Base-by-base conservation (phyloP, 2,888 invertebrate species). In the Liposcelis brunnea region DNA sequence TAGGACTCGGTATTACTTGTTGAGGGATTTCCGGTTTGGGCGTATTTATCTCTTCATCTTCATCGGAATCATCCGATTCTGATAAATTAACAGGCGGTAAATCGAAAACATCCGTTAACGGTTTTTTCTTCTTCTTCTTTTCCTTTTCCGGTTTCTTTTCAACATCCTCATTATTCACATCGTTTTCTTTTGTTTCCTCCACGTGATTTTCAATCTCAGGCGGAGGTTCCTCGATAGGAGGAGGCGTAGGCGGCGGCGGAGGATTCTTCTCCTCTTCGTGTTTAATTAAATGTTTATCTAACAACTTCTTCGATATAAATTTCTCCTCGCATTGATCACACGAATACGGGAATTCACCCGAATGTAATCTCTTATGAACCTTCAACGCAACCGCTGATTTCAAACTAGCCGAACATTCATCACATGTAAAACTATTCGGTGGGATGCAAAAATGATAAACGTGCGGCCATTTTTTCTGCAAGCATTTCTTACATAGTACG, bases 391-490 rank as follows among this genome's bases (percentile, higher is more conserved):
- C 80, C 6, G 87, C 84, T 55, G 68, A 75, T 2, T 79, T 71
- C 57, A 87, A 85, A 49, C 71, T 76, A 34, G 77, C 66, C 56
- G 72, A 76, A 59, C 89, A 89, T 57, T 83, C 79, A 53, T 87
- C 87, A 64, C 89, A 89, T 2, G 69, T 65, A 60, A 87, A 87
- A 46, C 73, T 69, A 8, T 72, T 64, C 2, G 87, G 85, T 34
- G 87, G 87, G 51, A 80, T 74, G 59, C 89, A 89, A 57, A 89
- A 89, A 59, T 89, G 89, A 65, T 87, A 89, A 5, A 87, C 81
- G 61, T 89, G 86, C 0, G 85, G 85, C 89, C 89, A 89, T 55
- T 86, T 86, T 58, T 87, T 89, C 57, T 87, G 85, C 44, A 86
- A 62, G 60, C 89, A 89, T 56, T 73, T 77, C 60, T 85, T 85